Evolutionary conservation across 2,797 vertebrate genomes (phyloP), one percentile per base, ranked within the genome.

Genomic region (Chrosomus eos): DNA sequence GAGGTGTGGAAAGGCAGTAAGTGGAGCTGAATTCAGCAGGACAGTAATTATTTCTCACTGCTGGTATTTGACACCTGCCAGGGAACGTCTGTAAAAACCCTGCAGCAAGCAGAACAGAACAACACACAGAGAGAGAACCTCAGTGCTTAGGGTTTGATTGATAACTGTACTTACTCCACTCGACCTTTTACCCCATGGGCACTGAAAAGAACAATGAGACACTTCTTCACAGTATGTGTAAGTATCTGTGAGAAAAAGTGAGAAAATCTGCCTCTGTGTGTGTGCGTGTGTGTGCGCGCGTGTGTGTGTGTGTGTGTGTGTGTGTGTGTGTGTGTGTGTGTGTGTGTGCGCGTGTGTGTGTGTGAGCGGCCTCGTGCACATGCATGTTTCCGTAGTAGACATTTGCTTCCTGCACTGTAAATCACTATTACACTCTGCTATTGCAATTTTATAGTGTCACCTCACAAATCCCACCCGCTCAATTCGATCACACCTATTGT

Each of bases 61-160:
- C 88, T 93, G 90, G 90, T 92, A 93, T 93, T 93, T 85, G 86
- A 93, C 95, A 96, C 94, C 95, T 96, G 93, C 92, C 89, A 83
- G 88, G 88, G 89, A 93, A 90, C 78, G 89, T 84, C 93, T 91
- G 92, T 89, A 84, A 88, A 81, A 88, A 88, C 91, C 93, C 93
- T 89, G 28, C 58, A 85, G 72, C 48, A 51, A 85, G 76, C 77
- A 75, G 78, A 70, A 70, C 33, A 28, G 64, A 38, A 62, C 33
- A 40, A 48, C 28, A 28, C 23, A 60, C 45, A 66, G n/a, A 66
- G 38, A 60, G 7, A 80, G 74, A 48, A 68, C 79, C 73, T 60
- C 4, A 67, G 78, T 85, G 66, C 90, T 93, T 88, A 81, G 89
- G 78, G 74, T 92, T 36, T 92, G 94, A 94, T 92, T 93, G 91